phyloP scores from a whole-genome alignment of 2,888 invertebrate genomes.

The Geophilus truncorum region DNA sequence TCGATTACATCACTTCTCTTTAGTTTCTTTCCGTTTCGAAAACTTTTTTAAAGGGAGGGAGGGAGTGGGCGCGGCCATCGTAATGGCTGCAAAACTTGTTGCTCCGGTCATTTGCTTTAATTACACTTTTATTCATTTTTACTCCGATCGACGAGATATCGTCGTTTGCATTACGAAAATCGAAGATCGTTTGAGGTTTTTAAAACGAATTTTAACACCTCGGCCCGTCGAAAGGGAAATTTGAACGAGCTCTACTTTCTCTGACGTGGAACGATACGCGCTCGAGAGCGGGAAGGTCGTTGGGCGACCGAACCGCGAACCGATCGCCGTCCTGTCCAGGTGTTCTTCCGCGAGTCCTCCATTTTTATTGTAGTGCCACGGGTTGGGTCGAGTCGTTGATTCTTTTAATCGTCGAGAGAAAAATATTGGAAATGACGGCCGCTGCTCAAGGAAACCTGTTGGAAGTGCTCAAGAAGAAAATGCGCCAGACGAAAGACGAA shows the following conservation, averaged over 20 bases:
- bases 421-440: slow-evolving; percentile 39
- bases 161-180: no score
- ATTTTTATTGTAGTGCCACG: not conserved
- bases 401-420: not conserved
- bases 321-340: not conserved
- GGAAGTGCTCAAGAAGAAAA: slow-evolving; percentile 98
- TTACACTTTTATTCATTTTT: not conserved
- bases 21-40: no score
- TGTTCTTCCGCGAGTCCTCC: not conserved
- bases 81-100: not conserved
- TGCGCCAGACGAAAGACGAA: slow-evolving; percentile 98
- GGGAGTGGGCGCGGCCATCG: not conserved
- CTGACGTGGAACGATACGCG: not conserved
- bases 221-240: no score
- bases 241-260: not conserved
- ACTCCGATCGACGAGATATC: no score
- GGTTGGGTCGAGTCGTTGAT: not conserved
- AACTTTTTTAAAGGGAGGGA: not conserved
- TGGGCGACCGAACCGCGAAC: not conserved
- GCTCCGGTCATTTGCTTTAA: not conserved
- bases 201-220: no score
- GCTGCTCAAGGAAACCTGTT: slow-evolving; percentile 71
- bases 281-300: not conserved
- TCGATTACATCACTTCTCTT: no score
- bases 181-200: no score